Percentiles rank a stretch among this genome's conserved stretches.
Evolutionary conservation across 2,113 vertebrate genomes (phyloP).

Genomic region (Rissa tridactyla): DNA sequence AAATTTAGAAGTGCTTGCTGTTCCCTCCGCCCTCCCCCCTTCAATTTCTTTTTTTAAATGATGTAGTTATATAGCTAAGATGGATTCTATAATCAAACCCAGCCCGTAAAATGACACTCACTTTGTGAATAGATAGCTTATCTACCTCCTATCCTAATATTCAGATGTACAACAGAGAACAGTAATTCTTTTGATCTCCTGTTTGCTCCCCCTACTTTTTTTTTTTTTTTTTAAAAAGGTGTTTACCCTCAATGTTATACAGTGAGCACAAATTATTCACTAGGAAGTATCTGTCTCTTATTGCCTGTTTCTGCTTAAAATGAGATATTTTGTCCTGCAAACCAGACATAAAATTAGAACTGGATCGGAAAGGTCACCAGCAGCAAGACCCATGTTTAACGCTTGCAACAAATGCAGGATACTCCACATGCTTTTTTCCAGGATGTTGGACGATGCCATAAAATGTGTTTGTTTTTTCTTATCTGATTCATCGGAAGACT

Average conservation of each 20-base stretch:
- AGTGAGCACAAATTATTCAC: not conserved
- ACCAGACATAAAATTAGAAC: not conserved
- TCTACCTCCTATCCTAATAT: not conserved
- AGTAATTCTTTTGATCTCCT: not conserved
- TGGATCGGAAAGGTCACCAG: not conserved
- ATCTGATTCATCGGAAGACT: not conserved
- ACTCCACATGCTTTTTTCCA: not conserved
- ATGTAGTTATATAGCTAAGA: conserved; percentile 14
- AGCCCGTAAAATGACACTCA: not conserved
- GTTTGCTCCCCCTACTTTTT: not conserved
- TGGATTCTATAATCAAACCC: conserved; percentile 43
- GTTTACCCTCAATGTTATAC: not conserved
- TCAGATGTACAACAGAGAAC: not conserved
- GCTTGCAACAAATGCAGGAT: not conserved
- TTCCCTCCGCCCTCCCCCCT: not conserved
- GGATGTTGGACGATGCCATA: not conserved
- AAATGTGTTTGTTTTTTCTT: not conserved
- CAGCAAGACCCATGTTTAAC: not conserved
- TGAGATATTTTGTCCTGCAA: not conserved
- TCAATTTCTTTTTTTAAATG: conserved; percentile 53
- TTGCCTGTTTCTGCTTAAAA: not conserved
- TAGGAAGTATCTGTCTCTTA: not conserved
- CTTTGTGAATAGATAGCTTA: not conserved
- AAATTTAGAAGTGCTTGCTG: conserved; percentile 6
- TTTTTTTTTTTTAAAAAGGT: not conserved